Evolutionary conservation across 2,797 vertebrate genomes (phyloP).

Genomic region (Euphonia xanthogaster): DNA sequence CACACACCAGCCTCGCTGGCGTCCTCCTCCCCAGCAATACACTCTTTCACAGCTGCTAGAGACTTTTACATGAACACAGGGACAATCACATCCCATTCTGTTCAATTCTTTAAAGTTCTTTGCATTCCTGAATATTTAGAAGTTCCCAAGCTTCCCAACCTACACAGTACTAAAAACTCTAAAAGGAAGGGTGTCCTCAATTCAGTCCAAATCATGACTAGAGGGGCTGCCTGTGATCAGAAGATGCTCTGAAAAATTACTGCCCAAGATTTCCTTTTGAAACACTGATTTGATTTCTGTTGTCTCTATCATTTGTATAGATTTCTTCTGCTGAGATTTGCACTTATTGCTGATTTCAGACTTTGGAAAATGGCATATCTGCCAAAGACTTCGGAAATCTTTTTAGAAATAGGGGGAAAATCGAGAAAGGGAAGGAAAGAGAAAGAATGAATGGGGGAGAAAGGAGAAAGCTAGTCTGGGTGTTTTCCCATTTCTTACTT

Average conservation of each 20-base stretch:
- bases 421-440: neutral
- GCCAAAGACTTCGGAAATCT: neutral
- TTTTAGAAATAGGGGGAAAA: neutral
- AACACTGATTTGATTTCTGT: neutral
- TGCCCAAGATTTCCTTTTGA: neutral
- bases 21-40: neutral
- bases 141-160: neutral
- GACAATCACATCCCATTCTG: neutral
- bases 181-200: neutral
- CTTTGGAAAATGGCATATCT: neutral
- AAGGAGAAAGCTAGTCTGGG: neutral
- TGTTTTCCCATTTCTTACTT: neutral
- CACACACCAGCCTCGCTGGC: neutral
- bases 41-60: neutral
- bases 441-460: neutral
- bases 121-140: neutral
- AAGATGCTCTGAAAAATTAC: neutral
- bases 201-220: neutral
- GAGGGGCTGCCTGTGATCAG: neutral
- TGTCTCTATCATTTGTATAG: neutral
- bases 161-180: neutral
- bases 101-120: neutral
- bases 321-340: neutral
- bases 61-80: neutral
- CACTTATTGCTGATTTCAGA: neutral